Evolutionary conservation across 2,797 vertebrate genomes (phyloP), one percentile per base, ranked within the genome.

Genomic region (Myotis findleyi): DNA sequence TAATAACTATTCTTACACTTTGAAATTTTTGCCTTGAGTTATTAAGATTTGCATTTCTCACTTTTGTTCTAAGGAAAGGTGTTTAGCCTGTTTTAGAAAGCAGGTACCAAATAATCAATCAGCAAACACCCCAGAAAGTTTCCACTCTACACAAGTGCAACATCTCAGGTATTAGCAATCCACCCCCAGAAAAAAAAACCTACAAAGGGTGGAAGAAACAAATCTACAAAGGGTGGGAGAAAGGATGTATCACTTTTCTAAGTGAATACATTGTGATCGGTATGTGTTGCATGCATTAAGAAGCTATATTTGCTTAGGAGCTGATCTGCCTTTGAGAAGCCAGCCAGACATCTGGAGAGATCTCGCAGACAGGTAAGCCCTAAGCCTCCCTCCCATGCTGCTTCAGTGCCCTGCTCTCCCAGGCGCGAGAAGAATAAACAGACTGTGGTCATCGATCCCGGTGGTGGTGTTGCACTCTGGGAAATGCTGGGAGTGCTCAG

Each of bases 1-100:
- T 97, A 98, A 98, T 98, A 98, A 97, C 96, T 77, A 21, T 95
- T 96, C 94, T 98, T 93, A 95, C 95, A 97, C 97, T 98, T 90
- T 75, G 93, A 97, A 93, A 95, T 30, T n/a, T 96, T 93, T 97
- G 97, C 97, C 97, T 97, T 81, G 64, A 91, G 92, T 97, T 68
- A 96, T 83, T 51, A 44, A 75, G 95, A 53, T 96, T 95, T 94
- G 95, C 93, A 57, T 93, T 98, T 97, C 97, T 97, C 97, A 95
- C 96, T 97, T 97, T 94, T 76, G 69, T 95, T 95, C 73, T 75
- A 83, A 82, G 85, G 76, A 69, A 18, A 97, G 94, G 97, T 96
- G 96, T 97, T 94, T 72, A 95, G 25, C 96, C 69, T 72, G 91
- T 96, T 94, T 97, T 21, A 17, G 64, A 95, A 95, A 92, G 92